Conservation (phyloP, 2,113 vertebrate species). For the Noctilio leporinus region DNA sequence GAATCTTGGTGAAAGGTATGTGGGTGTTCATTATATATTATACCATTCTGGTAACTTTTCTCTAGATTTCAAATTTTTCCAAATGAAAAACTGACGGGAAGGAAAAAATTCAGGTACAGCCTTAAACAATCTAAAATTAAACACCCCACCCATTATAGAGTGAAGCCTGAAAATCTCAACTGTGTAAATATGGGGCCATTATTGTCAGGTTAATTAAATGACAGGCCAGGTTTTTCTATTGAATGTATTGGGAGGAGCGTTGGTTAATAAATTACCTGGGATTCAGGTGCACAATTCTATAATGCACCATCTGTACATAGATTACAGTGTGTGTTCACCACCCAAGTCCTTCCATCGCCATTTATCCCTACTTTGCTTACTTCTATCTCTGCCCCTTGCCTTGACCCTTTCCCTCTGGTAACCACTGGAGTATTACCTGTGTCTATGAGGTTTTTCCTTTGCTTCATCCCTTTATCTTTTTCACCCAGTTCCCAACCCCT, state of each 20-base stretch:
- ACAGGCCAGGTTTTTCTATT: no score
- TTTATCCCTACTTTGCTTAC: neutral
- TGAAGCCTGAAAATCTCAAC: neutral
- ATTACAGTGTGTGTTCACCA: neutral
- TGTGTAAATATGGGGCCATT: fast-evolving
- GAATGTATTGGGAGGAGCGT: neutral
- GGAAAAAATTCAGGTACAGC: neutral
- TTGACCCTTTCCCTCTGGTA: neutral
- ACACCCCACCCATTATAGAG: neutral
- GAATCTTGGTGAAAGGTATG: neutral
- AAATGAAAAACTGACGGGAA: neutral
- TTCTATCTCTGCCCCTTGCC: neutral
- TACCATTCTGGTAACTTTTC: neutral
- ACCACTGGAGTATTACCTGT: neutral
- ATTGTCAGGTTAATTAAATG: neutral
- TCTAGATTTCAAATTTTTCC: neutral
- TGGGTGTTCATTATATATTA: neutral
- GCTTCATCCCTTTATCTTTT: neutral
- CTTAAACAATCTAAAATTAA: neutral
- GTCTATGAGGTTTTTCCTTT: neutral
- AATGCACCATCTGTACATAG: neutral
- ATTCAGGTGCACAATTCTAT: neutral
- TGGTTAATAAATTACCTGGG: neutral
- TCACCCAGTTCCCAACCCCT: neutral
- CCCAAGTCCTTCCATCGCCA: neutral